Base-by-base conservation (phyloP, 2,888 invertebrate genomes). In the Apodemia hepburni region DNA sequence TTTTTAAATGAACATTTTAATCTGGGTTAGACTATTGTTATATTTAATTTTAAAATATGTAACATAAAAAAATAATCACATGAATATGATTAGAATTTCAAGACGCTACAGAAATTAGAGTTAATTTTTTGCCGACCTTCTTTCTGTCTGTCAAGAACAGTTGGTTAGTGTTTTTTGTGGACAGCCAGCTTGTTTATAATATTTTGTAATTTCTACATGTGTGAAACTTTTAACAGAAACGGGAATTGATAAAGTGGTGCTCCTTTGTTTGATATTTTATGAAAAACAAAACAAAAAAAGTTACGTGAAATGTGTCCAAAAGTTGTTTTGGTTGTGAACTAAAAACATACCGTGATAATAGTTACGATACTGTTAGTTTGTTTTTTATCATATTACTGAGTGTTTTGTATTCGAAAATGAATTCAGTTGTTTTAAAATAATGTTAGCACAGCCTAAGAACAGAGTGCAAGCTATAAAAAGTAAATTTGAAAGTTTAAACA, bases 381-480 rank as follows among this genome's bases (percentile, higher is more conserved):
- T 63, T 62, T 51, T 61, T 64, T 62, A 61, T 65, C 60, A 64
- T 62, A 64, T 58, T 54, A 61, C 64, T 58, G 15, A 61, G 60
- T 62, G 59, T 66, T 65, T 64, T 27, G 22, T 49, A 63, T 38
- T 58, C 65, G 60, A 75, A 84, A 82, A 88, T 87, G 87, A 77
- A 77, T 77, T 76, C 73, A 70, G 72, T 71, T 70, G 70, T 66
- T 69, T 76, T 73, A 77, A 87, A 85, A 90, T 81, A 81, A 87
- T 91, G 91, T 79, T 87, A 84, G 86, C 88, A 67, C 81, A 85
- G 75, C 77, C 83, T 66, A 82, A 83, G 74, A 92, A 90, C 75
- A 88, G 94, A 84, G 94, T 94, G 58, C 94, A 93, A 87, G 92
- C 92, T 60, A 94, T 94, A 67, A 94, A 93, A 77, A 93, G 88